A percentile compares a stretch with the other conserved stretches of the same genome.
phyloP scores from a whole-genome alignment of 2,888 invertebrate genomes.

The Drosophila gaucha region DNA sequence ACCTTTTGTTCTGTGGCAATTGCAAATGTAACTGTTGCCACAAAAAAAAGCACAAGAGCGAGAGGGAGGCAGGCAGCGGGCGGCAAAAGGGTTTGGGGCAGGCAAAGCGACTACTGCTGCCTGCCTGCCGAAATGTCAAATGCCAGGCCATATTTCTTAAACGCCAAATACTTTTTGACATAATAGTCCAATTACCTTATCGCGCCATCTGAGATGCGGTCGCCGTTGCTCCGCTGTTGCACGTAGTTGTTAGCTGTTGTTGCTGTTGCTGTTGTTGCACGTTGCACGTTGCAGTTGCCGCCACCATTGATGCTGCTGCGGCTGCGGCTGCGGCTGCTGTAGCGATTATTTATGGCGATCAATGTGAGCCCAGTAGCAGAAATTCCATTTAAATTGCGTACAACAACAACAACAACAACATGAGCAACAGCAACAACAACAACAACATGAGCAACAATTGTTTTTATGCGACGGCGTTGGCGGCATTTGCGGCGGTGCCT shows the following conservation, averaged over 20 bases:
- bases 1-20: slow-evolving; percentile 78
- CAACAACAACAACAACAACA: slow-evolving; percentile 43
- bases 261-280: slow-evolving; percentile 29
- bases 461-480: slow-evolving; percentile 76
- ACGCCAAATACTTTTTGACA: slow-evolving; percentile 84
- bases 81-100: slow-evolving; percentile 8
- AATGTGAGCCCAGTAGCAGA: slow-evolving; percentile 71
- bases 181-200: slow-evolving; percentile 84
- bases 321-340: slow-evolving; percentile 40
- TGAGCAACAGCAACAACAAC: slow-evolving; percentile 31
- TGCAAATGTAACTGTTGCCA: slow-evolving; percentile 59
- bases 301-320: slow-evolving; percentile 51
- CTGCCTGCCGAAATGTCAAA: slow-evolving; percentile 81
- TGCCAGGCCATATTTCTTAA: slow-evolving; percentile 84
- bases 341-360: slow-evolving; percentile 76
- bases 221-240: slow-evolving; percentile 53
- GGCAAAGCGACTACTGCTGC: slow-evolving; percentile 40
- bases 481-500: slow-evolving; percentile 78
- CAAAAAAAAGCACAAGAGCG: neutral
- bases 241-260: slow-evolving; percentile 50
- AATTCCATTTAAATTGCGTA: slow-evolving; percentile 80
- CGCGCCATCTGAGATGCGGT: slow-evolving; percentile 83
- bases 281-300: slow-evolving; percentile 34
- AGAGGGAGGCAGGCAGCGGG: neutral
- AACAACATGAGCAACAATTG: slow-evolving; percentile 57